Base-by-base conservation (phyloP, 2,797 vertebrate genomes). In the Microtus obscurus region DNA sequence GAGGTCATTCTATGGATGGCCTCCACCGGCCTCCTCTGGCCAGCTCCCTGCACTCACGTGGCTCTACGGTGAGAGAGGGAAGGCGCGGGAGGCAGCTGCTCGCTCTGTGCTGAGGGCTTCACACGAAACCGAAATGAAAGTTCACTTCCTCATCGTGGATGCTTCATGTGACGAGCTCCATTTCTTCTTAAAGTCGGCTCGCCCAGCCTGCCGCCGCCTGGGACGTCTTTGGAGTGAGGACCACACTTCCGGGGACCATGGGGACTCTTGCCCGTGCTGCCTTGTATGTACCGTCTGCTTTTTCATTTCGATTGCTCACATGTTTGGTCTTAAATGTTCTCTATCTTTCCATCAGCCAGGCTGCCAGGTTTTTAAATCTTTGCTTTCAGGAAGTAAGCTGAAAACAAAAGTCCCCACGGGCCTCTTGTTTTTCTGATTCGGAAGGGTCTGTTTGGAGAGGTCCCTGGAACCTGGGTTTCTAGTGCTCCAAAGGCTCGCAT, bases 71-170 rank as follows among this genome's bases (percentile, higher is more conserved):
- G 7, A 6, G 3, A 25, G 34, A 29, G 34, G 34, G 51, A 86
- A 59, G 67, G 6, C 21, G 16, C 37, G 6, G 12, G 63, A 81
- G 37, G 73, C 45, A 78, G 76, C 85, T 77, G 29, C 21, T 17
- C 23, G 29, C 53, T 56, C 53, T 56, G 53, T 56, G 53, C 5
- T 5, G 10, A 34, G 96, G 61, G 79, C 76, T 89, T 93, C 43
- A 98, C 96, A 89, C 59, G 97, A 98, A 98, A 98, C 96, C 87
- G 97, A 98, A 97, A 97, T 95, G 91, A 97, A 96, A 96, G 78
- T 94, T 92, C 14, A 97, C 97, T 98, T 98, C 97, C 97, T 98
- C 96, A 19, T 96, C 83, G 71, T 85, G 74, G n/a, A 80, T 76
- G 21, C 31, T 80, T 96, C 97, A 96, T 92, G 92, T 97, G 96